Evolutionary conservation across 2,797 vertebrate genomes (phyloP).

Genomic region (Acrocephalus scirpaceus): DNA sequence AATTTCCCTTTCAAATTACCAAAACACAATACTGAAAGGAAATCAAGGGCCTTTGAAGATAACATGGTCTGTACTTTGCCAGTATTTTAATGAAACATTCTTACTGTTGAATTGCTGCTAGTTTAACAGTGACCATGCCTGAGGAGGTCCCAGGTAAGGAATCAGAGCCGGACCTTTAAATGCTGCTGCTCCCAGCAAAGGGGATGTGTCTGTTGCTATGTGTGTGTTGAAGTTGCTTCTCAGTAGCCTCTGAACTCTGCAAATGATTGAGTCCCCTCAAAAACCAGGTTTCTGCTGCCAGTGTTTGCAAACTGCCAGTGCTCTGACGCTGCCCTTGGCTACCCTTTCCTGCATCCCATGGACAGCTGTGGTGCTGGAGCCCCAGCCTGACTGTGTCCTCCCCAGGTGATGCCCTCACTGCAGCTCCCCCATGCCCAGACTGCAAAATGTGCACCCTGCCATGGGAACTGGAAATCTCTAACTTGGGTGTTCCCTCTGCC

Average conservation of each 20-base stretch:
- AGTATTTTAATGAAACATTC: background rate
- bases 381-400: background rate
- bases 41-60: background rate
- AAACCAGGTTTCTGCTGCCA: background rate
- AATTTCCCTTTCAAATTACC: background rate
- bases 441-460: background rate
- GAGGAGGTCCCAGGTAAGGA: background rate
- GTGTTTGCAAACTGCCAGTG: background rate
- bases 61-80: background rate
- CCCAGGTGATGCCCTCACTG: accelerated
- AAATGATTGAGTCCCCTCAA: background rate
- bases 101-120: background rate
- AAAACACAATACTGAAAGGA: background rate
- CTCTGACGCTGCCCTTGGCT: background rate
- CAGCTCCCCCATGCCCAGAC: accelerated
- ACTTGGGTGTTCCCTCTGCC: background rate
- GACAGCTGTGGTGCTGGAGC: accelerated
- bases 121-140: background rate
- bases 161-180: background rate
- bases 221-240: background rate
- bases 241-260: background rate
- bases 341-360: background rate
- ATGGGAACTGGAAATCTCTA: background rate
- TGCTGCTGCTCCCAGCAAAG: background rate
- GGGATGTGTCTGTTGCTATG: accelerated